Base-by-base conservation (phyloP, 2,113 vertebrate species). In the Zosterops japonicus region DNA sequence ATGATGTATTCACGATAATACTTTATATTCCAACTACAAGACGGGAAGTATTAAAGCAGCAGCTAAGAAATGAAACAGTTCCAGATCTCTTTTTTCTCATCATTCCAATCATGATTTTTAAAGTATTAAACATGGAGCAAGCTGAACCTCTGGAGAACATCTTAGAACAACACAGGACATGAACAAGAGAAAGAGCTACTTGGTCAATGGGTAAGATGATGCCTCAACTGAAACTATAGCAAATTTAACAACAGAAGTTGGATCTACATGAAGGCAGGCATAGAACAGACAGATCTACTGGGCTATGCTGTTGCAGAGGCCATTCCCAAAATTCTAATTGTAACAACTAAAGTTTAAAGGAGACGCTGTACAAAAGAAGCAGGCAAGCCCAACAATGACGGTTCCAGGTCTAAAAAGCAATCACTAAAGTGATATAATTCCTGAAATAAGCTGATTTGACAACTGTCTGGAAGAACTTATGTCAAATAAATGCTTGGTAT, bases 1-100 rank as follows among this genome's bases (percentile, higher is more conserved):
- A 80, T 93, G 42, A 95, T 76, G 24, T 68, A 86, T 56, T 93
- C 85, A 81, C 55, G 81, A 79, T 83, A 91, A 88, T 74, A 90
- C 55, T 88, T 90, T 60, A 60, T 60, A 95, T 78, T 90, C 52
- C 55, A 92, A 5, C 71, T 60, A 86, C 42, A 72, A 91, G 61
- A 87, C 87, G 28, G 36, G 36, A 88, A 90, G 52, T 12, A 90
- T 41, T 77, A 41, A 78, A 92, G 49, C 52, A 71, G 60, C 6
- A 13, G 47, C 69, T 86, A 71, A 67, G 67, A 91, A 86, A 80
- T 47, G 36, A 81, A 93, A 69, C 42, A 4, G 55, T 64, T 83
- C 11, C 79, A 83, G 31, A 56, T 56, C 27, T 77, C 63, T 65
- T 33, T 63, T 42, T 64, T 36, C 29, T 50, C 55, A 83, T 72